Percentiles rank a stretch among this genome's conserved stretches.
Evolutionary conservation across 2,797 vertebrate genomes (phyloP).

Genomic region (Catharus ustulatus): DNA sequence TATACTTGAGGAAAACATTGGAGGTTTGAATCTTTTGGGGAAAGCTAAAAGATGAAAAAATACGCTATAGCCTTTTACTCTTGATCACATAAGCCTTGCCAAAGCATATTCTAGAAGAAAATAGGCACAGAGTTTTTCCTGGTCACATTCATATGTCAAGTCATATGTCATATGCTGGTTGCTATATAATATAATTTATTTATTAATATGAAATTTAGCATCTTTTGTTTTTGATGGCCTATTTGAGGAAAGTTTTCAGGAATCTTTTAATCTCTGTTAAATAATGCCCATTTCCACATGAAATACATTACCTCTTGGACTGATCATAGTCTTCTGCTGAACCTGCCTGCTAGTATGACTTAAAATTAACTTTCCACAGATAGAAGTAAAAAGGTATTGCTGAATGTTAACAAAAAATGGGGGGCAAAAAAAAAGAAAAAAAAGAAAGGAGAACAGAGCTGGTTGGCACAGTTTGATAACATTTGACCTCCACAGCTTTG

Average conservation of each 20-base stretch:
- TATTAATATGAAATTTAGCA: background rate
- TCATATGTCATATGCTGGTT: background rate
- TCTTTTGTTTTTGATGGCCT: background rate
- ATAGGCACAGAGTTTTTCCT: background rate
- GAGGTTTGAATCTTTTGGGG: background rate
- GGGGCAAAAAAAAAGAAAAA: fast-evolving
- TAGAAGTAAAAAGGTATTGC: background rate
- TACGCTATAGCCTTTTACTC: background rate
- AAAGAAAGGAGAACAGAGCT: background rate
- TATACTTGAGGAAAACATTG: fast-evolving
- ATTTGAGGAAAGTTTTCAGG: background rate
- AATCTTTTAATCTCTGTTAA: background rate
- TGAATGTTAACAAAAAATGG: background rate
- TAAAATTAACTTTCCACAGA: background rate
- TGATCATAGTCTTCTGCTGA: background rate
- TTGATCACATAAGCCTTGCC: background rate
- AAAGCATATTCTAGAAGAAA: background rate
- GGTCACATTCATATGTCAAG: background rate
- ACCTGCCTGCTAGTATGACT: background rate
- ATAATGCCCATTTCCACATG: background rate
- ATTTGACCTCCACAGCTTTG: background rate
- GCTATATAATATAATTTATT: background rate
- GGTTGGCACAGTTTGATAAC: background rate
- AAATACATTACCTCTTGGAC: background rate
- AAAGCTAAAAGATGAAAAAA: background rate